These are phyloP conservation scores for Eledone cirrhosa DNA, from an alignment of 2,888 invertebrate species.

Conservation along the genomic window DNA sequence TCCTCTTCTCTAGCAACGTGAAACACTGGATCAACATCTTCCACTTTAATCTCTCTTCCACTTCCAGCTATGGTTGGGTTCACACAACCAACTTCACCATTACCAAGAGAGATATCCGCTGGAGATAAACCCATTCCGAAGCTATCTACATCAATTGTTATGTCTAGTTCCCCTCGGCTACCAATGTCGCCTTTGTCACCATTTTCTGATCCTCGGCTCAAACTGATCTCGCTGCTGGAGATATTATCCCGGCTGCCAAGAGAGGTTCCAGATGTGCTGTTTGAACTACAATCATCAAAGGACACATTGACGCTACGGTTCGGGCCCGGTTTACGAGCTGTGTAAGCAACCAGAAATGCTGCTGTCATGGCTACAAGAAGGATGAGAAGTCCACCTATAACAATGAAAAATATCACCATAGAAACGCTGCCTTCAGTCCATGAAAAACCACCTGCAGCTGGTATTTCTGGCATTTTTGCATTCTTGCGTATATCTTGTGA, in stretches of 20 bases:
- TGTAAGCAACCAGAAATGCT: conserved; percentile 1
- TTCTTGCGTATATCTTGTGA: too few species aligned
- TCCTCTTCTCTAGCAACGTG: too few species aligned
- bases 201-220: too few species aligned
- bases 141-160: neutral
- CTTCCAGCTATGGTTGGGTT: too few species aligned
- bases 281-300: conserved; percentile 17
- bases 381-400: neutral
- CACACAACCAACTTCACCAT: too few species aligned
- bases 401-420: neutral
- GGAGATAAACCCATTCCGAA: too few species aligned
- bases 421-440: conserved; percentile 4
- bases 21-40: too few species aligned
- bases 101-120: too few species aligned
- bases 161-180: neutral
- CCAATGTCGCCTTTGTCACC: too few species aligned
- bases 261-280: neutral
- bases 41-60: too few species aligned
- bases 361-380: conserved; percentile 9
- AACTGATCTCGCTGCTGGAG: neutral
- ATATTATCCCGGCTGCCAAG: neutral
- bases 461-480: neutral
- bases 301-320: neutral
- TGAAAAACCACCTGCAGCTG: too few species aligned
- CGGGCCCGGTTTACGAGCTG: neutral